Conservation (phyloP, 2,888 invertebrate species). For the Malachius bipustulatus region DNA sequence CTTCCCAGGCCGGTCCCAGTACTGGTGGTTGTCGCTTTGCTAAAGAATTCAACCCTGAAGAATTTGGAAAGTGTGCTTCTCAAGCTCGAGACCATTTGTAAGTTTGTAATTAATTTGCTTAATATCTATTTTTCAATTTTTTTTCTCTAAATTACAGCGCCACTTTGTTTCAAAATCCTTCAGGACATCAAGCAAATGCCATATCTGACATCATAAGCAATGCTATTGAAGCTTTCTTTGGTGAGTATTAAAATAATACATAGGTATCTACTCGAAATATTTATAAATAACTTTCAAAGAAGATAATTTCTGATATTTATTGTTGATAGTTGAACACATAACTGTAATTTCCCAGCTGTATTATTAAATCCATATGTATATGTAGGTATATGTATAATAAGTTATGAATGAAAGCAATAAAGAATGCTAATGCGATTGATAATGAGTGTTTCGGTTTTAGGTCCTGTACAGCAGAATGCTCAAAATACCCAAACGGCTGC, state of each 20-base stretch:
- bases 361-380: not conserved
- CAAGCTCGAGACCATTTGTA: constrained; percentile 16
- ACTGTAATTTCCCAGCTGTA: too few species aligned
- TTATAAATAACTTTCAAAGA: not conserved
- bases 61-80: constrained; percentile 7
- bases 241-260: constrained; percentile 8
- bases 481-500: too few species aligned
- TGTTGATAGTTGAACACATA: not conserved
- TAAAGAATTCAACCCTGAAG: constrained; percentile 10
- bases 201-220: constrained; percentile 17
- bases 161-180: not conserved
- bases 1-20: not conserved
- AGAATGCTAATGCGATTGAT: too few species aligned
- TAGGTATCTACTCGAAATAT: not conserved
- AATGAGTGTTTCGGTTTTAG: too few species aligned
- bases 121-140: constrained; percentile 5
- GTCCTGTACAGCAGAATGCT: too few species aligned
- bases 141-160: not conserved
- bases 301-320: not conserved
- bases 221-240: constrained; percentile 16
- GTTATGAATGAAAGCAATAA: too few species aligned
- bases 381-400: too few species aligned
- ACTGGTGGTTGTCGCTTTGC: constrained; percentile 25
- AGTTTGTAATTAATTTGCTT: not conserved
- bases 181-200: constrained; percentile 1